Evolutionary conservation across 2,113 vertebrate species (phyloP).

Genomic region (Falcunculus frontatus): DNA sequence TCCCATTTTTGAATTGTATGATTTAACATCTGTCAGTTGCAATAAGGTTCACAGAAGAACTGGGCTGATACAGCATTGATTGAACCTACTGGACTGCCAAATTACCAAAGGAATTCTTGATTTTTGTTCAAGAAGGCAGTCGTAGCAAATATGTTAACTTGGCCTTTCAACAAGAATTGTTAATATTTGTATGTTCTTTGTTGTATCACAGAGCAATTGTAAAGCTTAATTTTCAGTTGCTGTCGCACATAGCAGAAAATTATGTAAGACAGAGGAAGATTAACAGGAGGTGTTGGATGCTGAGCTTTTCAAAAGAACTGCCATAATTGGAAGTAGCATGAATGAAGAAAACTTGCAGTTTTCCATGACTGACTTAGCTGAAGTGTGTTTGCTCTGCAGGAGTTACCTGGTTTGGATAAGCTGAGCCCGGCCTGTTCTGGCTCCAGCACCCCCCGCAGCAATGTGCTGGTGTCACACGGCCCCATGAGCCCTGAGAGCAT

Average conservation of each 20-base stretch:
- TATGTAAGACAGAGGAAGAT: not conserved
- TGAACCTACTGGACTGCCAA: not conserved
- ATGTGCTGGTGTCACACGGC: constrained; percentile 82
- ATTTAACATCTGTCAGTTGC: not conserved
- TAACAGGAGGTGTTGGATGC: not conserved
- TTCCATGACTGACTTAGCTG: not conserved
- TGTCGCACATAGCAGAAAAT: not conserved
- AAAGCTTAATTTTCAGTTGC: not conserved
- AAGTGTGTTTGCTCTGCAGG: constrained; percentile 73
- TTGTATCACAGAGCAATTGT: not conserved
- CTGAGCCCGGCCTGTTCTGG: constrained; percentile 84
- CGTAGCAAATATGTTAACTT: not conserved
- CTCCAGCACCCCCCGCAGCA: constrained; percentile 82
- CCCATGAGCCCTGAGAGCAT: constrained; percentile 90
- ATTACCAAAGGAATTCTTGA: not conserved
- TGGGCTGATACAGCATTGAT: not conserved
- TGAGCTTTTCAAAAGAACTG: not conserved
- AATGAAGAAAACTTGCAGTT: not conserved
- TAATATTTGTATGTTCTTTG: not conserved
- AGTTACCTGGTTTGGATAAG: constrained; percentile 86
- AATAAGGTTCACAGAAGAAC: not conserved
- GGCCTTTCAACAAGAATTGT: not conserved
- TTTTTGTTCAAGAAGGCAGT: not conserved
- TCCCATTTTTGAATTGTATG: not conserved
- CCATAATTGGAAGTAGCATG: not conserved